Evolutionary conservation across 2,888 invertebrate genomes (phyloP), one percentile per base, ranked within the genome.

Genomic region (Leuctra nigra): DNA sequence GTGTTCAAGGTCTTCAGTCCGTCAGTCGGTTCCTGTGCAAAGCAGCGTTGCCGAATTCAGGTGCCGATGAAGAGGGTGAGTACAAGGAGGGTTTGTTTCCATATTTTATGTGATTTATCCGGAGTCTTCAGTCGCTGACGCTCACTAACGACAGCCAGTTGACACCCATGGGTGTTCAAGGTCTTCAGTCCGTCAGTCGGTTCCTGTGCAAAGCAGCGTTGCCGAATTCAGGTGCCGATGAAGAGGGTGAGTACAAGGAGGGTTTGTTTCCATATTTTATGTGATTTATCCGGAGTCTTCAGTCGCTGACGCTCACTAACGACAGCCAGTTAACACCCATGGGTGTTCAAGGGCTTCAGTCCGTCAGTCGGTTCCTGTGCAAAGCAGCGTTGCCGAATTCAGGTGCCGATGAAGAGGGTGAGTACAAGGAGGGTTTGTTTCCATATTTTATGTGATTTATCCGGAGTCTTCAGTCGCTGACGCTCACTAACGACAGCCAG

Each of bases 71-170:
- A n/a, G n/a, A n/a, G n/a, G n/a, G n/a, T n/a, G n/a, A n/a, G n/a
- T n/a, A n/a, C n/a, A n/a, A n/a, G n/a, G n/a, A n/a, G n/a, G n/a
- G n/a, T n/a, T n/a, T n/a, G n/a, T n/a, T n/a, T n/a, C n/a, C n/a
- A n/a, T n/a, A n/a, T n/a, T n/a, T n/a, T n/a, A n/a, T n/a, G n/a
- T n/a, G n/a, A n/a, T n/a, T 81, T 44, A 72, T 82, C 1, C n/a
- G n/a, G n/a, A n/a, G n/a, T 53, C 72, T 83, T 33, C 81, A 80
- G 39, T 77, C 80, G 1, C 68, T 82, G 57, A 79, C 80, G 39
- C 69, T 83, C 22, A 75, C 81, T 2, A 79, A 79, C 68, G 80
- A 82, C 65, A 70, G 72, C 18, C 79, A 80, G 64, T 68, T 83
- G 52, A 78, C 80, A 7, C 66, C 67, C 48, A 66, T 78, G 46